Conservation (phyloP, 1,140 invertebrate species). For the Heliothis subflexa region DNA sequence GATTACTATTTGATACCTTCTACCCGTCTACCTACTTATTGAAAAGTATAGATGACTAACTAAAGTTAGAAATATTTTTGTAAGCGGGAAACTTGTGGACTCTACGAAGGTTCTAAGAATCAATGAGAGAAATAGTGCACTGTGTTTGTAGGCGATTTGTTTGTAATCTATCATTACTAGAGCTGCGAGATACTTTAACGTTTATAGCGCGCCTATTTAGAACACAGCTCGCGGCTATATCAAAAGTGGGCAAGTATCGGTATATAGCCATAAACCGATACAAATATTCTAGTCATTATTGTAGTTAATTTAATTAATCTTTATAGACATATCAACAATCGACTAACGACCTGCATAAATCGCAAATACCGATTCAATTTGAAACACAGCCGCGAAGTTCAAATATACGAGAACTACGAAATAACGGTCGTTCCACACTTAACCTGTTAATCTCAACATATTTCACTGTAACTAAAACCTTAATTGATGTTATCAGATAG, state of each 20-base stretch:
- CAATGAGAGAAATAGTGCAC: slow-evolving; percentile 14
- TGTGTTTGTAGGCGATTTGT: slow-evolving; percentile 35
- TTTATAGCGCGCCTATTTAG: slow-evolving; percentile 36
- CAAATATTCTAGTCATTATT: slow-evolving; percentile 12
- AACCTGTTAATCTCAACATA: slow-evolving; percentile 68
- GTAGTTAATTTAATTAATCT: slow-evolving; percentile 32
- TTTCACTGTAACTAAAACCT: slow-evolving; percentile 56
- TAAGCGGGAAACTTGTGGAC: background rate
- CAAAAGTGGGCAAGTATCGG: background rate
- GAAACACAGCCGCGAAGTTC: slow-evolving; percentile 71
- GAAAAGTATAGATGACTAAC: background rate
- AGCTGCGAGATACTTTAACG: slow-evolving; percentile 24
- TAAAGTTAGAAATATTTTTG: background rate
- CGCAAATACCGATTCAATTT: slow-evolving; percentile 69
- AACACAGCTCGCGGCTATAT: slow-evolving; percentile 1
- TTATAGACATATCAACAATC: slow-evolving; percentile 48
- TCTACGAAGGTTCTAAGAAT: background rate
- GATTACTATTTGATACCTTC: background rate
- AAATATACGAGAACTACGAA: slow-evolving; percentile 73
- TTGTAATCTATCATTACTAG: slow-evolving; percentile 39
- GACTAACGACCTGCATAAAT: slow-evolving; percentile 72
- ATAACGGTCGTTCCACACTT: slow-evolving; percentile 71
- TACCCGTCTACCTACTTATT: background rate
- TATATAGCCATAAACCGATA: slow-evolving; percentile 29
- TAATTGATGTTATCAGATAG: slow-evolving; percentile 54